Base-by-base conservation (phyloP, 2,888 invertebrate species). In the Lissonota sp. region DNA sequence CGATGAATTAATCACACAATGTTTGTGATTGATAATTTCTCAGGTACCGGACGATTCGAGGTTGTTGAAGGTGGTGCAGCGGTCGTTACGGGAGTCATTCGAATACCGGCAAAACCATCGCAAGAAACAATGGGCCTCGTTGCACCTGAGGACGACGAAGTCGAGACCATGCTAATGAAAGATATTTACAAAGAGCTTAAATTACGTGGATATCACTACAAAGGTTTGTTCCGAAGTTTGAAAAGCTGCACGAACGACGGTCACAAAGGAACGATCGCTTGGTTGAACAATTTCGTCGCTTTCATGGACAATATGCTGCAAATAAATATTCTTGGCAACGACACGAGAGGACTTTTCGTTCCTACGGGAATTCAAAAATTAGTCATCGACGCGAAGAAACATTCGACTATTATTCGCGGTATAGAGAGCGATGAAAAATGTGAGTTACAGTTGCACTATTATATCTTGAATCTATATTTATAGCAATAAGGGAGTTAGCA, bases 241-340 rank as follows among this genome's bases (percentile, higher is more conserved):
- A 86, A 91, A 5, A 91, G 92, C 26, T 90, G 93, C 0, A 93
- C 94, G 64, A 91, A 92, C 63, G 87, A 90, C 71, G 94, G 92
- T 0, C 83, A 76, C 0, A 88, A 86, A 5, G 94, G 93, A 5
- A 90, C 84, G 16, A 85, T 94, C 7, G 76, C 85, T 6, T 96
- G 96, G 96, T 91, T 91, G 10, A 94, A 94, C 77, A 95, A 95
- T 86, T 96, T 96, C 95, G 94, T 95, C 4, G 94, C 95, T 0
- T 96, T 95, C 89, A 92, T 96, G 90, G 96, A 96, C 87, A 95
- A 94, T 10, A 94, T 96, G 94, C 91, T 96, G 46, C 96, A 96
- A 87, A 93, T 95, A 85, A 92, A 94, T 53, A 92, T 95, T 44
- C 80, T 95, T 0, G 90, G 91, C 1, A 84, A 90, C 16, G 92